Evolutionary conservation across 2,888 invertebrate species (phyloP), one percentile per base, ranked within the genome.

Genomic region (Fragum fragum): DNA sequence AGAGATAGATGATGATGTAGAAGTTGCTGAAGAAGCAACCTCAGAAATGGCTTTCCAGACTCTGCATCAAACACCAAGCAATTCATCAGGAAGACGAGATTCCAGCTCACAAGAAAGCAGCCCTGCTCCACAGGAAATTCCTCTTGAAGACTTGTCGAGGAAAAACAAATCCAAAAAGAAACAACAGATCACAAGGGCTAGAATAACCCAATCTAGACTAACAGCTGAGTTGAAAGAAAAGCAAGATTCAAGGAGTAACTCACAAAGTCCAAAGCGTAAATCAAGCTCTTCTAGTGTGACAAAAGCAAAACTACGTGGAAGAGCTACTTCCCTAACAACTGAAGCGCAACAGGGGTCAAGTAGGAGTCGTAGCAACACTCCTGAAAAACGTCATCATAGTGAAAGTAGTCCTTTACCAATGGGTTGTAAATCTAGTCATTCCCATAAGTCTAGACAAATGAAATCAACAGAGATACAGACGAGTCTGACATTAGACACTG

Each of bases 61-160:
- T 7, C 84, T 93, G 47, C 92, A 92, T 76, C 91, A 91, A 70
- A 71, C 88, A 16, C 47, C 85, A 26, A 80, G 81, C 21, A 84
- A 83, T n/a, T 21, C 73, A 1, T 66, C 80, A 2, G 72, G 68
- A 16, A 80, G 86, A 28, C 83, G 79, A 47, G 82, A 87, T 16
- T 77, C 86, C 1, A 78, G 87, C 6, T 83, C 88, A n/a, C 87
- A 86, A 16, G 87, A 89, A 18, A 69, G 73, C 11, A 82, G 73
- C 26, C 82, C 89, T 18, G 81, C 83, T 18, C 70, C 87, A 9
- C 92, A 93, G 72, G 94, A 94, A 76, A 94, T 94, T 57, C 94
- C 94, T 1, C 84, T 94, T 70, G 94, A 94, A 81, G 94, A 94
- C 77, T 77, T 94, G 76, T 94, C 94, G 9, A 79, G 76, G 57